phyloP scores from a whole-genome alignment of 1,140 invertebrate genomes.

The Lepidurus apus region DNA sequence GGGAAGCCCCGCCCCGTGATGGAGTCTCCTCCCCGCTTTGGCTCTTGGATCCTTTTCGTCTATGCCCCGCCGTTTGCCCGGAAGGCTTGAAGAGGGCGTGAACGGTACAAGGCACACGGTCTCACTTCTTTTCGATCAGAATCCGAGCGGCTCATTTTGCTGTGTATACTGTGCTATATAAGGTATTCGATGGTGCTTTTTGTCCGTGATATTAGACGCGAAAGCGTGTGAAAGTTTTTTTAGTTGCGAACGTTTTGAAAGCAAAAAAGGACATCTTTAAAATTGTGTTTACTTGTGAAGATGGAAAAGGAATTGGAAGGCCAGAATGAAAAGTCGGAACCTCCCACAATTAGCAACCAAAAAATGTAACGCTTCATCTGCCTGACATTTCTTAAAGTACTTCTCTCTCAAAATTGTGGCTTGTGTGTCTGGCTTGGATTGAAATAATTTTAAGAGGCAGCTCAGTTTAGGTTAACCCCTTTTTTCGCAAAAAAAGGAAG shows the following conservation, averaged over 20 bases:
- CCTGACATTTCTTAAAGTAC: too few relatives aligned
- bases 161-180: slow-evolving; percentile 22
- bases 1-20: too few relatives aligned
- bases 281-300: not conserved
- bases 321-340: slow-evolving; percentile 1
- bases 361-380: too few relatives aligned
- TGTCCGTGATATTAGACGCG: slow-evolving; percentile 13
- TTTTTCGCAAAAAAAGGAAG: not conserved
- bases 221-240: not conserved
- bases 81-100: slow-evolving; percentile 16
- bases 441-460: not conserved
- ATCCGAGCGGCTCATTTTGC: not conserved
- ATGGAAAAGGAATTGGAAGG: not conserved
- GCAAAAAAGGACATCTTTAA: not conserved
- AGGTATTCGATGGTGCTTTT: slow-evolving; percentile 13
- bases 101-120: not conserved
- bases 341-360: not conserved
- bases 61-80: not conserved
- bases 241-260: not conserved
- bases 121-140: not conserved
- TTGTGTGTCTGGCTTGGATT: not conserved
- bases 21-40: not conserved
- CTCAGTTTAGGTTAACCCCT: not conserved
- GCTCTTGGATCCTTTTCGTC: not conserved
- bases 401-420: too few relatives aligned